phyloP scores from a whole-genome alignment of 2,113 vertebrate species.

The Callionymus lyra region DNA sequence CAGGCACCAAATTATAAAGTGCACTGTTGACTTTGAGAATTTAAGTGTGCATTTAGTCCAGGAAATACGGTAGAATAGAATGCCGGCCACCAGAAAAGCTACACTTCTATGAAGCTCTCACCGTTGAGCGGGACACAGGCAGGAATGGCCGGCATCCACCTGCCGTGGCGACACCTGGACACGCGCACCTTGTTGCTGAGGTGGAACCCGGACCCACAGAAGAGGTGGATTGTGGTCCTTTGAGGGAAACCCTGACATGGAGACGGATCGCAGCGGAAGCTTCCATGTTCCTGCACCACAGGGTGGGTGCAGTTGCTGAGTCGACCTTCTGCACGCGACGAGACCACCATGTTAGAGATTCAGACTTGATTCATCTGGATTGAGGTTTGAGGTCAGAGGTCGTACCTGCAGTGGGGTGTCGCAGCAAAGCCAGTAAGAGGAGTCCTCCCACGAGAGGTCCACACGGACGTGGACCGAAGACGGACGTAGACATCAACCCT shows the following conservation, averaged over 20 bases:
- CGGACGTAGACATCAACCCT: conserved; percentile 58
- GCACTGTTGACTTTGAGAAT: background rate
- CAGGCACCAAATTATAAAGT: background rate
- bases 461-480: conserved; percentile 32
- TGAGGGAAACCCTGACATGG: conserved; percentile 62
- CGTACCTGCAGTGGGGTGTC: conserved; percentile 50
- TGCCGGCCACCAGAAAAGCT: background rate
- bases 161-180: conserved; percentile 46
- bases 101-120: conserved; percentile 4
- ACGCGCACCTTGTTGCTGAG: conserved; percentile 7
- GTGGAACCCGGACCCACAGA: conserved; percentile 60
- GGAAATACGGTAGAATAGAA: background rate
- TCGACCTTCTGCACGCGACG: conserved; percentile 25
- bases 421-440: conserved; percentile 44
- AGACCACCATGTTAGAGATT: conserved; percentile 1
- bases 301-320: conserved; percentile 60
- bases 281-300: conserved; percentile 55
- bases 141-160: conserved; percentile 42
- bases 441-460: conserved; percentile 43
- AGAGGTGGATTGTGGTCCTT: conserved; percentile 50
- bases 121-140: conserved; percentile 46
- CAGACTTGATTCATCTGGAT: background rate
- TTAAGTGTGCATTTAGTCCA: background rate
- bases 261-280: conserved; percentile 62
- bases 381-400: conserved; percentile 1